Evolutionary conservation across 2,113 vertebrate species (phyloP).

Genomic region (Uropsilus gracilis): DNA sequence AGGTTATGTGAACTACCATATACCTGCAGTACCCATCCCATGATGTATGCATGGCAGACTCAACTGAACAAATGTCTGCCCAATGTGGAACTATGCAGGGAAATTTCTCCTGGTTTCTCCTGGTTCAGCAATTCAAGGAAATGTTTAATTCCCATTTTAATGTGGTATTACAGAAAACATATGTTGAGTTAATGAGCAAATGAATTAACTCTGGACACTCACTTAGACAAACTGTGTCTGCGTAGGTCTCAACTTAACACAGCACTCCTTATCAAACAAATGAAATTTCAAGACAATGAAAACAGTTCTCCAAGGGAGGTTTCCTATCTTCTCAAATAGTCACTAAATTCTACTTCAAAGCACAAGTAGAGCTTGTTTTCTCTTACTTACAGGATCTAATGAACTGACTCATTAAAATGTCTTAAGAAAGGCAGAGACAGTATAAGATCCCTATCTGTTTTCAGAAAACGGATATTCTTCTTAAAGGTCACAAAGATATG

Average conservation of each 20-base stretch:
- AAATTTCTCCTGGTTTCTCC: not conserved
- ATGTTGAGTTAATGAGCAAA: not conserved
- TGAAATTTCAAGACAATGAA: not conserved
- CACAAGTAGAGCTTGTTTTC: conserved; percentile 20
- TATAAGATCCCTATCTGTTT: conserved; percentile 43
- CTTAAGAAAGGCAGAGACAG: not conserved
- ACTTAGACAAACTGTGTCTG: not conserved
- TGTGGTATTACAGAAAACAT: not conserved
- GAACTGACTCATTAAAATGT: conserved; percentile 34
- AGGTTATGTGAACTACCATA: not conserved
- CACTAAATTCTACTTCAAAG: conserved; percentile 16
- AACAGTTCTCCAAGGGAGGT: not conserved
- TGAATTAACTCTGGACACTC: not conserved
- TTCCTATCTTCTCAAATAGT: conserved; percentile 38
- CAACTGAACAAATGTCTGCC: not conserved
- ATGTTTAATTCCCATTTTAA: conserved; percentile 20
- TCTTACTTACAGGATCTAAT: not conserved
- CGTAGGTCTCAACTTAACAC: not conserved
- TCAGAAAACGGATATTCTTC: conserved; percentile 53
- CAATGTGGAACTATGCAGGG: not conserved
- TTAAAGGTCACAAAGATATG: conserved; percentile 67
- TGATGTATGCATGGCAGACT: not conserved
- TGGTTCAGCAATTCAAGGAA: conserved; percentile 1
- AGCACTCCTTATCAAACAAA: not conserved
- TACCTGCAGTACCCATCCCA: not conserved